Conservation (phyloP, 2,113 vertebrate species). For the Numenius arquata region DNA sequence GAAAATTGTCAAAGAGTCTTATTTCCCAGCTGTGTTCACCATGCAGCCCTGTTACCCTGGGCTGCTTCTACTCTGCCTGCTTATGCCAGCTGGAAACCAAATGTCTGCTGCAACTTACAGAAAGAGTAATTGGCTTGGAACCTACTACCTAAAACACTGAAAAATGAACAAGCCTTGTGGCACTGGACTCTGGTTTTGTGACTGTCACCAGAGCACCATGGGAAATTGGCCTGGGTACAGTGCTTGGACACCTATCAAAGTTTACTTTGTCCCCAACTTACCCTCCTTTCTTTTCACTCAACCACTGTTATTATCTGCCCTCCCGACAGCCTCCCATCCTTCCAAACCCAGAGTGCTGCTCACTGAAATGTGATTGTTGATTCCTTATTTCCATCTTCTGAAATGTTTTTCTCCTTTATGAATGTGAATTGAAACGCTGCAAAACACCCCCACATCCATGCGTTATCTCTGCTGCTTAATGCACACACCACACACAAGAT, state of each 20-base stretch:
- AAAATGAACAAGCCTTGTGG: not conserved
- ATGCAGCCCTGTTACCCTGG: not conserved
- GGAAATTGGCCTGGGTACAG: not conserved
- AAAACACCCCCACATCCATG: accelerated
- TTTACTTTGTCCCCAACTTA: not conserved
- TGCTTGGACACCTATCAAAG: not conserved
- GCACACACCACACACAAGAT: not conserved
- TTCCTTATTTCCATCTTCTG: not conserved
- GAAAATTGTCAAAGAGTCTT: not conserved
- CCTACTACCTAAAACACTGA: not conserved
- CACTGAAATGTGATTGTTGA: not conserved
- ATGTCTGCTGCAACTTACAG: not conserved
- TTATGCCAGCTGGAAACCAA: not conserved
- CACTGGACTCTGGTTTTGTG: not conserved
- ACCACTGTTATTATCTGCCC: not conserved
- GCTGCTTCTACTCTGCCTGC: not conserved
- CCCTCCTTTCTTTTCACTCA: not conserved
- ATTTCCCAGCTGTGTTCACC: not conserved
- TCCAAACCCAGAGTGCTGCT: not conserved
- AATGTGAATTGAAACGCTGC: accelerated
- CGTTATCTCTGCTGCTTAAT: not conserved
- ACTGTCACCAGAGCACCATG: not conserved
- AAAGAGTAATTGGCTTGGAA: not conserved
- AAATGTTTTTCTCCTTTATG: not conserved
- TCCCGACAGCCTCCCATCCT: not conserved